phyloP scores from a whole-genome alignment of 1,140 invertebrate species.

The Tetramorium simillimum region DNA sequence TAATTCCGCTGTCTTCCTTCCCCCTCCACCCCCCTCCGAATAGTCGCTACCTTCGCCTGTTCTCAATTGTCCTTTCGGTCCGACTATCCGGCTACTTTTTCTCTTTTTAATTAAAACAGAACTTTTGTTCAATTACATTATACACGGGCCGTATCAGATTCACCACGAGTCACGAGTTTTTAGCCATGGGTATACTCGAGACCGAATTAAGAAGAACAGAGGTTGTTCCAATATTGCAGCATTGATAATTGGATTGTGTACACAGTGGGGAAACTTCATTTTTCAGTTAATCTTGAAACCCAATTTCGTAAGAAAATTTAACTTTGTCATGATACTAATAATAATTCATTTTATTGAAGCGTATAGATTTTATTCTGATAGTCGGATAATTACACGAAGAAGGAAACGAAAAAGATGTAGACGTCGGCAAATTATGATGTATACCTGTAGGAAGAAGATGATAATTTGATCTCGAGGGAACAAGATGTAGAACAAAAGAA shows the following conservation, averaged over 20 bases:
- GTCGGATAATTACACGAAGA: neutral
- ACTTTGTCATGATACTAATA: neutral
- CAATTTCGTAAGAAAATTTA: neutral
- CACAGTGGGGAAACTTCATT: neutral
- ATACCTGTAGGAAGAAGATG: neutral
- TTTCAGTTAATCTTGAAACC: neutral
- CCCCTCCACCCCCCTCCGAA: neutral
- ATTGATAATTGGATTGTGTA: constrained; percentile 27
- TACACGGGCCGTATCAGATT: constrained; percentile 6
- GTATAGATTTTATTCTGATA: neutral
- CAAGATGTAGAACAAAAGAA: neutral
- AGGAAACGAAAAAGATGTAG: neutral
- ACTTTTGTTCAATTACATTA: constrained; percentile 56
- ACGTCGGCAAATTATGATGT: neutral
- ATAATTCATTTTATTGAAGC: neutral
- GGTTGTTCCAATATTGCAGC: neutral
- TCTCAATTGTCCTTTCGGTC: constrained; percentile 47
- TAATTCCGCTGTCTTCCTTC: constrained; percentile 42
- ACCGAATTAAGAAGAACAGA: constrained; percentile 9
- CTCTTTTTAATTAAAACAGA: constrained; percentile 56
- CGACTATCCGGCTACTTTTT: neutral
- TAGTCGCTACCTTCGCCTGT: constrained; percentile 12
- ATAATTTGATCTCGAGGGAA: neutral
- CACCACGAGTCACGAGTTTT: constrained; percentile 6
- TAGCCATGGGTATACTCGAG: neutral